phyloP scores from a whole-genome alignment of 2,113 vertebrate genomes.

The Lepus americanus region DNA sequence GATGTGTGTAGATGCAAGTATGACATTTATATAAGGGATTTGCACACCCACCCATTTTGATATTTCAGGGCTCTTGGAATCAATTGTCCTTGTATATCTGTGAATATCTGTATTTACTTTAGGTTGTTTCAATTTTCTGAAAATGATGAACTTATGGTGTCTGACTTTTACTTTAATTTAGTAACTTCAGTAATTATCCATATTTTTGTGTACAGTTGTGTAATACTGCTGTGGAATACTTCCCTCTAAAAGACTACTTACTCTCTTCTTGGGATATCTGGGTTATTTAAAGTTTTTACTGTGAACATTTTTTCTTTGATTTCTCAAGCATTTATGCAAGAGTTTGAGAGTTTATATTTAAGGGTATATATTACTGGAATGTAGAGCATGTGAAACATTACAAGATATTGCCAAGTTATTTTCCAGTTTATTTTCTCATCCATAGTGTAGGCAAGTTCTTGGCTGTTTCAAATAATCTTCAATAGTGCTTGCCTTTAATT shows the following conservation, averaged over 20 bases:
- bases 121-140: background rate
- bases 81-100: background rate
- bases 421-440: background rate
- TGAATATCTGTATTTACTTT: background rate
- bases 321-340: background rate
- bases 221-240: background rate
- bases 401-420: background rate
- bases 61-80: background rate
- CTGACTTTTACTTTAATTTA: background rate
- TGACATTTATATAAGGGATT: background rate
- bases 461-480: background rate
- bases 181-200: background rate
- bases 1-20: background rate
- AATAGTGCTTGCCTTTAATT: background rate
- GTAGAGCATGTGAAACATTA: background rate
- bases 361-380: background rate
- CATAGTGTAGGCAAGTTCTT: background rate
- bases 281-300: constrained; percentile 20
- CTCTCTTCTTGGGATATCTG: background rate
- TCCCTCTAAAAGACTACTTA: constrained; percentile 19
- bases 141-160: background rate
- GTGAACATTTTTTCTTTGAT: background rate
- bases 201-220: background rate
- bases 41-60: background rate
- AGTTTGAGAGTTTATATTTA: background rate